Evolutionary conservation across 2,797 vertebrate genomes (phyloP), one percentile per base, ranked within the genome.

Genomic region (Epinephelus awoara): DNA sequence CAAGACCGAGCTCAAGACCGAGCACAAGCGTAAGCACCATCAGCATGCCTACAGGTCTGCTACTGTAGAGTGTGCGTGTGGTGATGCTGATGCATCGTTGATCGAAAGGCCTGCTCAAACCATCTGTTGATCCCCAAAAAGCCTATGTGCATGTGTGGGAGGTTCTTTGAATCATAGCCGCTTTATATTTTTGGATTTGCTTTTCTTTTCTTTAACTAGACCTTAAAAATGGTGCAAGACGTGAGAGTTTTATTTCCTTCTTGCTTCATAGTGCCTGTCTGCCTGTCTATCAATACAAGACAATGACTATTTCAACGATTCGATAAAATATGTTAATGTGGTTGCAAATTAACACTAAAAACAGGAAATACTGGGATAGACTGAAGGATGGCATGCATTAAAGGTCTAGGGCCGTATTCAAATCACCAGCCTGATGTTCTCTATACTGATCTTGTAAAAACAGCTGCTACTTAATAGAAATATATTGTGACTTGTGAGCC

Each of bases 381-480:
- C 5, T 58, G 58, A 3, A 52, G 2, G 34, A 29, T 17, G 52
- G 12, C 38, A 52, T 56, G 19, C 38, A 67, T 42, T 40, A n/a
- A 58, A 54, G 8, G 25, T 47, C 68, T 47, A 13, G 12, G 6
- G 10, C 4, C 9, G 12, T 23, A 63, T 46, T 67, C 44, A 67
- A 61, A 67, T 72, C 57, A 67, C 42, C 62, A 62, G 15, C 23
- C 59, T 81, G 49, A 57, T 67, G 59, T 54, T 61, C 64, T 66
- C 23, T 42, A 21, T 44, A 67, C 46, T 63, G 56, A 40, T 49
- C 59, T 54, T 25, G 42, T 70, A 40, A 74, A 69, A 65, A 34
- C 75, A 73, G 59, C 75, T 78, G 70, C 29, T 73, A 59, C 44
- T 65, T 65, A 5, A 61, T 18, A 12, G 40, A 21, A 56, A 34